A percentile compares a stretch with the other conserved stretches of the same genome.
Conservation (phyloP, 2,797 vertebrate genomes). For the Leptodactylus fallax region DNA sequence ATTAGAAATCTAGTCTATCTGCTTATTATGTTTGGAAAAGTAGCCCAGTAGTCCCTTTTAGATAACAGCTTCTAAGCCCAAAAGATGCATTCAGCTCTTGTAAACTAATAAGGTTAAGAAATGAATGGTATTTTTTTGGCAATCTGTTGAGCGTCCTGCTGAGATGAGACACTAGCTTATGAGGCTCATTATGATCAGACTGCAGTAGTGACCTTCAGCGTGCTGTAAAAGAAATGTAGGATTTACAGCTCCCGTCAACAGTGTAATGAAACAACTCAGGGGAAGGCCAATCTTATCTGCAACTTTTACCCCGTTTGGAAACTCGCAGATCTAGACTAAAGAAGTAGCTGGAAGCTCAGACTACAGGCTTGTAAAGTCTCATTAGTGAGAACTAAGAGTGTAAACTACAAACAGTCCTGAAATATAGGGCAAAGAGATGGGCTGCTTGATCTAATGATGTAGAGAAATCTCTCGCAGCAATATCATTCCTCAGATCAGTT, state of each 20-base stretch:
- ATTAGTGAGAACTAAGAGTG: slow-evolving; percentile 16
- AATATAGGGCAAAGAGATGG: background rate
- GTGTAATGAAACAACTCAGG: slow-evolving; percentile 71
- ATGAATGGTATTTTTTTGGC: slow-evolving; percentile 59
- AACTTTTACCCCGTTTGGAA: slow-evolving; percentile 67
- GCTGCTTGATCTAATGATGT: slow-evolving; percentile 24
- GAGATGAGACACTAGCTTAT: slow-evolving; percentile 69
- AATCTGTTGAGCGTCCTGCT: slow-evolving; percentile 60
- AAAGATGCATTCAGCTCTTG: slow-evolving; percentile 48
- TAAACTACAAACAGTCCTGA: background rate
- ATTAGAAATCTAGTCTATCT: slow-evolving; percentile 30
- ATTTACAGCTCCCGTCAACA: slow-evolving; percentile 72
- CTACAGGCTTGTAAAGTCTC: slow-evolving; percentile 17
- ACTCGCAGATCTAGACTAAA: slow-evolving; percentile 37
- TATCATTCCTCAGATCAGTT: background rate
- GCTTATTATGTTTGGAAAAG: slow-evolving; percentile 47
- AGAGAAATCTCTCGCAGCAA: background rate
- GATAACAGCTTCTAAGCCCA: slow-evolving; percentile 63
- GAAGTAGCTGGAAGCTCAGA: slow-evolving; percentile 5
- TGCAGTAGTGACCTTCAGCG: slow-evolving; percentile 71
- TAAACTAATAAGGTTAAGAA: slow-evolving; percentile 65
- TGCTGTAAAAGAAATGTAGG: slow-evolving; percentile 70
- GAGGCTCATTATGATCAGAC: slow-evolving; percentile 68
- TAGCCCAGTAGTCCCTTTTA: slow-evolving; percentile 44
- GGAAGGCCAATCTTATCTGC: slow-evolving; percentile 68